These are phyloP conservation scores for Albula goreensis DNA, from an alignment of 2,113 vertebrate genomes.

Conservation along the genomic window DNA sequence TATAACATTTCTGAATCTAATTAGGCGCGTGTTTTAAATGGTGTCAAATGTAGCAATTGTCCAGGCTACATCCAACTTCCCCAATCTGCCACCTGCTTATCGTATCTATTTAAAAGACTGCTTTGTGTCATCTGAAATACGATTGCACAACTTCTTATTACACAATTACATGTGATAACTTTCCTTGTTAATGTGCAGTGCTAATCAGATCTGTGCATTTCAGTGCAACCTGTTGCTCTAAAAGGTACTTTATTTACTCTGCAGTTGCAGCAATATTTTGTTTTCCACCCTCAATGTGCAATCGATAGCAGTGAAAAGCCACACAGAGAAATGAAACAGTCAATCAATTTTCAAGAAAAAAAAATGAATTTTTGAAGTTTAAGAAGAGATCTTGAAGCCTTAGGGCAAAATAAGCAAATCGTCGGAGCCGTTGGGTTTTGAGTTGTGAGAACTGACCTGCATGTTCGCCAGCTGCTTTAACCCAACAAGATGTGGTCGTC, in stretches of 20 bases:
- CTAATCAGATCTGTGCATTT: neutral
- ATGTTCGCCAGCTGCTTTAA: neutral
- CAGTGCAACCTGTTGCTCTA: neutral
- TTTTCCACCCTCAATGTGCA: neutral
- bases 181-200: neutral
- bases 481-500: neutral
- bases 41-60: neutral
- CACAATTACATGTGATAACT: conserved; percentile 18
- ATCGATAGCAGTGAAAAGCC: neutral
- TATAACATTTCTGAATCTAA: neutral
- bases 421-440: neutral
- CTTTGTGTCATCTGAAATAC: neutral
- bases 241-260: neutral
- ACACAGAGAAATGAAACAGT: neutral
- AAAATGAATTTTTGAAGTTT: neutral
- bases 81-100: neutral
- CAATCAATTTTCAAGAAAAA: conserved; percentile 2
- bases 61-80: neutral
- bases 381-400: neutral
- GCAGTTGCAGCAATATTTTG: neutral
- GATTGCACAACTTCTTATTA: conserved; percentile 36
- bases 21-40: neutral
- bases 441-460: neutral
- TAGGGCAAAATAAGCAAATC: neutral
- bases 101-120: neutral